These are phyloP conservation scores for Ostrea denselamellosa DNA, from an alignment of 1,140 invertebrate species.

Conservation along the genomic window DNA sequence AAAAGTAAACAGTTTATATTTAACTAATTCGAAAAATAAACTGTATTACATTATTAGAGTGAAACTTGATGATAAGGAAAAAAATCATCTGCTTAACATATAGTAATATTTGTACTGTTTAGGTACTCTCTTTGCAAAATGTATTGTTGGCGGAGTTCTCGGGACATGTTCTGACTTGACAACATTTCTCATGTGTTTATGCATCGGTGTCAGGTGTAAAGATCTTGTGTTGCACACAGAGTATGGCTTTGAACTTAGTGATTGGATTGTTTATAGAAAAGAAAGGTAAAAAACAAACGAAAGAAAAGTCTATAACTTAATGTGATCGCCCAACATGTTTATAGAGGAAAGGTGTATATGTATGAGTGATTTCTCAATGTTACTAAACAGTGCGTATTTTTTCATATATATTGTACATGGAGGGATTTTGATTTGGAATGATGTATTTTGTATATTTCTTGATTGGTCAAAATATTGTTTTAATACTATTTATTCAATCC, in stretches of 20 bases:
- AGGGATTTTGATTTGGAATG: too few species aligned
- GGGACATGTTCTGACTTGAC: conserved; percentile 5
- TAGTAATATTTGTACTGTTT: not conserved
- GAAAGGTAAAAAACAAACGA: too few species aligned
- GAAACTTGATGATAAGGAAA: not conserved
- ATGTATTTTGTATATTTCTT: too few species aligned
- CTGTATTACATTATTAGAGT: not conserved
- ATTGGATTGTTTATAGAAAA: not conserved
- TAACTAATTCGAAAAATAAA: not conserved
- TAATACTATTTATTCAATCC: too few species aligned
- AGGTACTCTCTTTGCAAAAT: too few species aligned
- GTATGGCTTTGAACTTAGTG: not conserved
- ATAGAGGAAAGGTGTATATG: too few species aligned
- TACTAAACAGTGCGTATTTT: too few species aligned
- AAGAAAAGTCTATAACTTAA: too few species aligned
- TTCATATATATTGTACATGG: too few species aligned
- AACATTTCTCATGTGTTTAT: conserved; percentile 38
- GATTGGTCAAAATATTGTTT: too few species aligned
- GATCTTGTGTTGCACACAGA: not conserved
- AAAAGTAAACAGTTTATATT: not conserved
- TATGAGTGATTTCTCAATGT: too few species aligned
- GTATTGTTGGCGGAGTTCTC: not conserved
- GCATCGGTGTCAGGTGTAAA: conserved; percentile 19
- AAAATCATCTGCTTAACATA: not conserved
- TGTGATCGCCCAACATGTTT: too few species aligned